Percentiles rank a stretch among this genome's conserved stretches.
Evolutionary conservation across 2,888 invertebrate genomes (phyloP).

Genomic region (Lasiommata megera): DNA sequence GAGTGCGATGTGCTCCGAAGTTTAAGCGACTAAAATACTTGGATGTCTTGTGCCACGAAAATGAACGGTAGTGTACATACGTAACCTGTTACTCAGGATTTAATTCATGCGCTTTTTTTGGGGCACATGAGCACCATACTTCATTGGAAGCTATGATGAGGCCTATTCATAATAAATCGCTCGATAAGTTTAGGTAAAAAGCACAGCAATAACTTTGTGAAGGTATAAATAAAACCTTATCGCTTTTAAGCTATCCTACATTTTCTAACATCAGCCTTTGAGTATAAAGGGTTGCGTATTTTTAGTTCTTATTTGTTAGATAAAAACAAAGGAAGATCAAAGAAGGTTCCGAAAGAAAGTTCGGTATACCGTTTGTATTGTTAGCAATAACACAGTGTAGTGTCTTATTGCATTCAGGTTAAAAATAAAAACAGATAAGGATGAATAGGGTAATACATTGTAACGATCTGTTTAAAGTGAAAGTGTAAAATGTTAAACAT

Average conservation of each 20-base stretch:
- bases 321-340: slow-evolving; percentile 19
- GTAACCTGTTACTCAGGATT: no score
- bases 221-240: background rate
- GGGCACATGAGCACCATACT: no score
- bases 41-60: no score
- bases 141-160: no score
- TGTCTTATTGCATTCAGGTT: background rate
- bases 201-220: no score
- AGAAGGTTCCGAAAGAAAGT: slow-evolving; percentile 31
- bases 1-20: no score
- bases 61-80: no score
- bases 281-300: background rate
- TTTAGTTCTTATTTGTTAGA: background rate
- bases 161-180: no score
- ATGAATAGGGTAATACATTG: background rate
- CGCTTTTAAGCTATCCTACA: background rate
- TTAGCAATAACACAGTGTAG: slow-evolving; percentile 5
- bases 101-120: no score
- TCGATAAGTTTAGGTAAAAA: no score
- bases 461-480: background rate
- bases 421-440: background rate
- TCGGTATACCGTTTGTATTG: slow-evolving; percentile 13
- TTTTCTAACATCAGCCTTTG: background rate
- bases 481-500: background rate
- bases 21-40: no score